Percentiles rank a stretch among this genome's conserved stretches.
These are phyloP conservation scores for Pipistrellus pygmaeus DNA, from an alignment of 2,797 vertebrate species.

Conservation along the genomic window DNA sequence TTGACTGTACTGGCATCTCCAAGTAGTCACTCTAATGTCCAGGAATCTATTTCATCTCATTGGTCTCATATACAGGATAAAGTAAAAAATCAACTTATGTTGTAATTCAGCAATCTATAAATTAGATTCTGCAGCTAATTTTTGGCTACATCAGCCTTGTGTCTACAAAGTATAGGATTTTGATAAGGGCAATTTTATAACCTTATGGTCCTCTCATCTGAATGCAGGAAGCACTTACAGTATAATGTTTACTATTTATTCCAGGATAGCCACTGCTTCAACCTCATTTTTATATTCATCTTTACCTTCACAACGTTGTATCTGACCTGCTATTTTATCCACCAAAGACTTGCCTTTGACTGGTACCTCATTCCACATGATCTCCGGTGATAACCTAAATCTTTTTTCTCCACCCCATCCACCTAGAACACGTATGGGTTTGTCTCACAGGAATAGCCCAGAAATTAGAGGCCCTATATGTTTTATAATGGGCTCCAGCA, in stretches of 20 bases:
- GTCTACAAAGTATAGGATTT: not conserved
- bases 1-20: not conserved
- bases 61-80: not conserved
- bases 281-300: not conserved
- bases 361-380: not conserved
- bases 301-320: not conserved
- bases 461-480: not conserved
- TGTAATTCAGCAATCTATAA: not conserved
- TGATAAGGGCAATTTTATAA: not conserved
- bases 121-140: not conserved
- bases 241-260: not conserved
- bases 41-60: not conserved
- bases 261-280: not conserved
- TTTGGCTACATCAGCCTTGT: not conserved
- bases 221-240: not conserved
- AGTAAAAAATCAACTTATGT: not conserved
- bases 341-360: not conserved
- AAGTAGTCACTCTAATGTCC: not conserved
- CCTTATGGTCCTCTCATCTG: not conserved
- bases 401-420: not conserved
- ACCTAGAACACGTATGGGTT: not conserved
- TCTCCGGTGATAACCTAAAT: not conserved
- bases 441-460: not conserved
- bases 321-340: not conserved
- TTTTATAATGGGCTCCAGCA: not conserved